Percentiles rank a stretch among this genome's conserved stretches.
These are phyloP conservation scores for Axis porcinus DNA, from an alignment of 2,113 vertebrate species.

Conservation along the genomic window DNA sequence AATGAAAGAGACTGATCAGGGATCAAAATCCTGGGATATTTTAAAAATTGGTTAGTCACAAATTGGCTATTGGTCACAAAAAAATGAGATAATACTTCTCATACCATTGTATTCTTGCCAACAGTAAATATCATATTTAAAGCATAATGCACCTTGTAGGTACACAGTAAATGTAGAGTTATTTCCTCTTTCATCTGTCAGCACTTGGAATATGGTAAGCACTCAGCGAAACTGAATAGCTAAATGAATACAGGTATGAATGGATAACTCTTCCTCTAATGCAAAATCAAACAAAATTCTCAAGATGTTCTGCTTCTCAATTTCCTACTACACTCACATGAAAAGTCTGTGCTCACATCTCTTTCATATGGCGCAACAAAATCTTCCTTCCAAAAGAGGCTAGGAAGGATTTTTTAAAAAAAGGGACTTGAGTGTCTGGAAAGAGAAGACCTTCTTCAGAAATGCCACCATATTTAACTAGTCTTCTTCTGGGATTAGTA, in stretches of 20 bases:
- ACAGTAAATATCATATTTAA: neutral
- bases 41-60: neutral
- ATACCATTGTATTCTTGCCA: neutral
- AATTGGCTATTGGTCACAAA: neutral
- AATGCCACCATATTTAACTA: slow-evolving; percentile 46
- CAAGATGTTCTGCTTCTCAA: neutral
- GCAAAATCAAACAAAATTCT: neutral
- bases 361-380: neutral
- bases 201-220: neutral
- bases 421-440: neutral
- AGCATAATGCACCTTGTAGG: neutral
- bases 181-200: neutral
- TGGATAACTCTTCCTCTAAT: neutral
- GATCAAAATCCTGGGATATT: neutral
- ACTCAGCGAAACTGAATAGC: neutral
- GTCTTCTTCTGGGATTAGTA: neutral
- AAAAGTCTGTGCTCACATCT: neutral
- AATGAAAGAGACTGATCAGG: neutral
- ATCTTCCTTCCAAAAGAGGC: neutral
- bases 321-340: neutral
- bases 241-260: neutral
- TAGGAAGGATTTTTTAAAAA: neutral
- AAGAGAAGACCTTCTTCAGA: slow-evolving; percentile 11
- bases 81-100: neutral
- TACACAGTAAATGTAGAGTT: neutral